Evolutionary conservation across 2,797 vertebrate genomes (phyloP).

Genomic region (Sebastes minor): DNA sequence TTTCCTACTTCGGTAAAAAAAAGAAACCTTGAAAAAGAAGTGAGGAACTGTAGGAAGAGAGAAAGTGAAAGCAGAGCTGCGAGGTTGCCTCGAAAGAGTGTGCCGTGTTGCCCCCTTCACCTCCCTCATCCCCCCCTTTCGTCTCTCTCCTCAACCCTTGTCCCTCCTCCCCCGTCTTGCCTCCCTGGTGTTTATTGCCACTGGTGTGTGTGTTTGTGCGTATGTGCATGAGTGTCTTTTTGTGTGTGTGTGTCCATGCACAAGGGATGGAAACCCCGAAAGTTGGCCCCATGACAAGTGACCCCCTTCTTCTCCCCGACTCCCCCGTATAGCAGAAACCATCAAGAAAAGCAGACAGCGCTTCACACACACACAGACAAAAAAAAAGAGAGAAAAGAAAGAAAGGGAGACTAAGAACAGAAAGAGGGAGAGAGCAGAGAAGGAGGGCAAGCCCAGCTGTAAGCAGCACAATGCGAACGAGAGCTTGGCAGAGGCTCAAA

Average conservation of each 20-base stretch:
- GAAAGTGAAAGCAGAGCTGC: conserved; percentile 33
- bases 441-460: conserved; percentile 86
- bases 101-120: conserved; percentile 63
- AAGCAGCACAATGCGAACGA: conserved; percentile 86
- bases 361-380: conserved; percentile 34
- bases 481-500: conserved; percentile 91
- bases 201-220: conserved; percentile 58
- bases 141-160: conserved; percentile 52
- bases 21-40: neutral
- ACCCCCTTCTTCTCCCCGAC: conserved; percentile 58
- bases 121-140: conserved; percentile 41
- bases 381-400: conserved; percentile 49
- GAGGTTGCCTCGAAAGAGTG: conserved; percentile 56
- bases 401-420: conserved; percentile 63
- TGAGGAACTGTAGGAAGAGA: neutral
- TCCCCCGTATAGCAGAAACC: conserved; percentile 56
- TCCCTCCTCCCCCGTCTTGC: conserved; percentile 39
- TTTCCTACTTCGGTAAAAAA: neutral
- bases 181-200: conserved; percentile 66
- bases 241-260: conserved; percentile 55
- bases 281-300: conserved; percentile 81
- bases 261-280: conserved; percentile 73
- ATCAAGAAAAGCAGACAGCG: conserved; percentile 73
- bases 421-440: conserved; percentile 72
- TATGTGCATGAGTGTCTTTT: conserved; percentile 30